Evolutionary conservation across 2,113 vertebrate genomes (phyloP).

Genomic region (Cercopithecus mona): DNA sequence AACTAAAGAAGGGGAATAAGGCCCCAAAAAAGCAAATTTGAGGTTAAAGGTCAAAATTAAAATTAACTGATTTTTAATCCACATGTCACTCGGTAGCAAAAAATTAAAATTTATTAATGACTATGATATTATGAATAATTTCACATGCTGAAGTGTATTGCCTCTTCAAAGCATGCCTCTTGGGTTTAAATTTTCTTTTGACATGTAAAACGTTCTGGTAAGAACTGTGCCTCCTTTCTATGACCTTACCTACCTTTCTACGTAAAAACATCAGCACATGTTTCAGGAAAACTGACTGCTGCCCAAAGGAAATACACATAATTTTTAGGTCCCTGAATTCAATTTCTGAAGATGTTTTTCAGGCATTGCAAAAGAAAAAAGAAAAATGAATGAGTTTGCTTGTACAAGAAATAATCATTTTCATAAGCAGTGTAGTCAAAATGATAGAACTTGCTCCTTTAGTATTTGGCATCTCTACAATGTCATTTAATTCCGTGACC

Average conservation of each 20-base stretch:
- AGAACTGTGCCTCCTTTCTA: neutral
- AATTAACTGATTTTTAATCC: neutral
- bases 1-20: neutral
- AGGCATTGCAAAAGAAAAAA: slow-evolving; percentile 14
- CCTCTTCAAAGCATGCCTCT: neutral
- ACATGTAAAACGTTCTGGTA: neutral
- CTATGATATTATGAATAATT: neutral
- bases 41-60: slow-evolving; percentile 34
- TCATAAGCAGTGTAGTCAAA: slow-evolving; percentile 23
- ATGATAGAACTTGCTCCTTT: neutral
- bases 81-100: neutral
- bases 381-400: slow-evolving; percentile 23
- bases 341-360: slow-evolving; percentile 49
- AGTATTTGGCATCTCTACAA: slow-evolving; percentile 9
- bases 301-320: slow-evolving; percentile 23
- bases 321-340: slow-evolving; percentile 35
- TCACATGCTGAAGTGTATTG: neutral
- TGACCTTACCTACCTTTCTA: neutral
- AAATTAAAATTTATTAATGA: slow-evolving; percentile 30
- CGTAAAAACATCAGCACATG: neutral
- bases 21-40: neutral
- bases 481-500: slow-evolving; percentile 62
- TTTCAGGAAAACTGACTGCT: slow-evolving; percentile 39
- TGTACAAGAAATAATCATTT: slow-evolving; percentile 57
- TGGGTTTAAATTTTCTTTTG: neutral